phyloP scores from a whole-genome alignment of 2,888 invertebrate species.

The Micropterix aruncella region DNA sequence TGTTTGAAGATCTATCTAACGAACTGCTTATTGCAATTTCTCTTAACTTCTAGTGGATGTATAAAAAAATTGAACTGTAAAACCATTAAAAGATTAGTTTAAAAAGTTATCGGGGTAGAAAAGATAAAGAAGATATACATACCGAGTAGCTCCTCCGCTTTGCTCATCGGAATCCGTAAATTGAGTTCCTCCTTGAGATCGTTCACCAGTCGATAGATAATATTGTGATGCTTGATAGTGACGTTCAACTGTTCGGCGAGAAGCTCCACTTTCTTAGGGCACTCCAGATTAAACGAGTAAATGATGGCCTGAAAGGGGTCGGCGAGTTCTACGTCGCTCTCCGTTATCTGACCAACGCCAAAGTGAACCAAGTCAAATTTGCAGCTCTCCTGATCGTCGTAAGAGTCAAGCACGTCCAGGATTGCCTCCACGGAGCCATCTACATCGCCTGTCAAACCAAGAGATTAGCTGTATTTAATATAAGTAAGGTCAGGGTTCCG shows the following conservation, averaged over 20 bases:
- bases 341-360: conserved; percentile 78
- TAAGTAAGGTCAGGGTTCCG: too few species aligned
- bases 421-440: conserved; percentile 95
- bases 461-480: too few species aligned
- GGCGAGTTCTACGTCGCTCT: conserved; percentile 61
- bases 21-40: too few species aligned
- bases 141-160: conserved; percentile 69
- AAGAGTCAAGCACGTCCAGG: conserved; percentile 78
- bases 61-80: too few species aligned
- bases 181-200: conserved; percentile 72
- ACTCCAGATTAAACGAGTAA: conserved; percentile 77
- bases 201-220: conserved; percentile 89
- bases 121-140: too few species aligned
- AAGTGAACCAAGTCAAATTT: conserved; percentile 75
- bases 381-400: conserved; percentile 57
- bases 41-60: too few species aligned
- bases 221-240: conserved; percentile 56
- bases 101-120: too few species aligned
- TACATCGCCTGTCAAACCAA: conserved; percentile 69
- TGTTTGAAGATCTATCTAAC: too few species aligned
- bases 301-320: conserved; percentile 49
- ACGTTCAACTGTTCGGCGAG: conserved; percentile 41
- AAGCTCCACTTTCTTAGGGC: conserved; percentile 29
- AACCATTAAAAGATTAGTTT: too few species aligned
- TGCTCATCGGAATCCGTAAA: conserved; percentile 49